A percentile compares a stretch with the other conserved stretches of the same genome.
Conservation (phyloP, 2,113 vertebrate species). For the Grammomys dolichurus region DNA sequence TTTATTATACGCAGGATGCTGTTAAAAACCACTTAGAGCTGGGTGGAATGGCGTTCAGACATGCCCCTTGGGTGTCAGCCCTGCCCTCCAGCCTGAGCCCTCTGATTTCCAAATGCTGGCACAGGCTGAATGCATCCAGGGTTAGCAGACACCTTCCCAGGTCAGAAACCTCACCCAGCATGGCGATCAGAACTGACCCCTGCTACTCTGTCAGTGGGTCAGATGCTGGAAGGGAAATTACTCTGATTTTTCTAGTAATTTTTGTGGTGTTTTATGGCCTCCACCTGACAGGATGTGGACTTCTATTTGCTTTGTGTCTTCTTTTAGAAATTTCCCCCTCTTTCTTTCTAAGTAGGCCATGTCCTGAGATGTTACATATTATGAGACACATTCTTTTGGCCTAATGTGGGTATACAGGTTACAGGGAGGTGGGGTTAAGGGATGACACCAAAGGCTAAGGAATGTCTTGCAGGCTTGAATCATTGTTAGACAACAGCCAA, state of each 20-base stretch:
- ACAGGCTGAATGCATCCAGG: slow-evolving; percentile 66
- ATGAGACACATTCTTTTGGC: slow-evolving; percentile 59
- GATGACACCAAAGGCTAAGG: slow-evolving; percentile 47
- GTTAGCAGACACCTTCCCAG: slow-evolving; percentile 59
- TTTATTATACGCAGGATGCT: slow-evolving; percentile 68
- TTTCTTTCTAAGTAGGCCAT: not conserved
- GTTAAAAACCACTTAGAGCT: slow-evolving; percentile 54
- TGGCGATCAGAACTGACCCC: slow-evolving; percentile 59
- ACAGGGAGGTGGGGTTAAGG: slow-evolving; percentile 36
- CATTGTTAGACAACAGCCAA: slow-evolving; percentile 52
- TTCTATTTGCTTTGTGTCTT: slow-evolving; percentile 71
- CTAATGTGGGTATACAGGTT: slow-evolving; percentile 61
- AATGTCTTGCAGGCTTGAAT: slow-evolving; percentile 77
- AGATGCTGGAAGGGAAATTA: slow-evolving; percentile 86
- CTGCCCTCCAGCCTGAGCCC: slow-evolving; percentile 30
- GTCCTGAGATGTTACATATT: slow-evolving; percentile 49
- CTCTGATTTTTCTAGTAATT: slow-evolving; percentile 82
- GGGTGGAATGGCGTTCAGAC: slow-evolving; percentile 32
- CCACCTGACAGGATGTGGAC: slow-evolving; percentile 54
- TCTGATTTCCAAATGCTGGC: slow-evolving; percentile 63
- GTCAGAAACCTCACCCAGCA: slow-evolving; percentile 71
- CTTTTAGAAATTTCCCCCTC: not conserved
- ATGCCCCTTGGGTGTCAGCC: slow-evolving; percentile 30
- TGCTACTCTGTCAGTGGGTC: slow-evolving; percentile 84
- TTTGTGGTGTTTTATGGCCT: slow-evolving; percentile 76